phyloP scores from a whole-genome alignment of 2,113 vertebrate genomes.

The Octodon degus region DNA sequence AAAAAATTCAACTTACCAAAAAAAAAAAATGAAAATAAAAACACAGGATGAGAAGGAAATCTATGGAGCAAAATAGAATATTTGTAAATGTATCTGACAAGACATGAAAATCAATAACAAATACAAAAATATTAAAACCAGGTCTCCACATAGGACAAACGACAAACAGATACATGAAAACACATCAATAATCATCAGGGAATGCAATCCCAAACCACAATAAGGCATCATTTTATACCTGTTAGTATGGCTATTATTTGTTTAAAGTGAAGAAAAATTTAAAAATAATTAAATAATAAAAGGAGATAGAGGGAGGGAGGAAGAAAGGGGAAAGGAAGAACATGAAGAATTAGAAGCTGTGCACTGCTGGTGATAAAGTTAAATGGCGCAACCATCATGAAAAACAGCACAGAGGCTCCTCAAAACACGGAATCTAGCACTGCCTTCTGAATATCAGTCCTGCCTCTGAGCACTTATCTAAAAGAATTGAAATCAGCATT shows the following conservation, averaged over 20 bases:
- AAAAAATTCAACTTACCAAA: background rate
- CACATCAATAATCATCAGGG: background rate
- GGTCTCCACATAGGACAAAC: background rate
- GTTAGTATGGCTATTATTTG: background rate
- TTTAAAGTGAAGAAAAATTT: background rate
- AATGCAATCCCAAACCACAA: background rate
- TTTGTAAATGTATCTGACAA: background rate
- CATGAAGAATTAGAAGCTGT: background rate
- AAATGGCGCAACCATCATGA: background rate
- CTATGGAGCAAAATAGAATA: background rate
- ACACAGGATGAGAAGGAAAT: background rate
- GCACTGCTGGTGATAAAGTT: background rate
- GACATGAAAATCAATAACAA: background rate
- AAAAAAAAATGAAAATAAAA: background rate
- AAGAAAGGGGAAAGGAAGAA: background rate
- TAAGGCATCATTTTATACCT: too few relatives aligned
- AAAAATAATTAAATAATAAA: too few relatives aligned
- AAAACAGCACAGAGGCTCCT: background rate
- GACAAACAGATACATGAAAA: background rate
- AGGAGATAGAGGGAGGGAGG: background rate
- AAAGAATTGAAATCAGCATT: background rate
- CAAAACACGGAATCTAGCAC: background rate
- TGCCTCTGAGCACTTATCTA: background rate
- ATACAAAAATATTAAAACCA: background rate
- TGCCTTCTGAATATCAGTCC: background rate